Evolutionary conservation across 2,888 invertebrate species (phyloP).

Genomic region (Platycnemis pennipes): DNA sequence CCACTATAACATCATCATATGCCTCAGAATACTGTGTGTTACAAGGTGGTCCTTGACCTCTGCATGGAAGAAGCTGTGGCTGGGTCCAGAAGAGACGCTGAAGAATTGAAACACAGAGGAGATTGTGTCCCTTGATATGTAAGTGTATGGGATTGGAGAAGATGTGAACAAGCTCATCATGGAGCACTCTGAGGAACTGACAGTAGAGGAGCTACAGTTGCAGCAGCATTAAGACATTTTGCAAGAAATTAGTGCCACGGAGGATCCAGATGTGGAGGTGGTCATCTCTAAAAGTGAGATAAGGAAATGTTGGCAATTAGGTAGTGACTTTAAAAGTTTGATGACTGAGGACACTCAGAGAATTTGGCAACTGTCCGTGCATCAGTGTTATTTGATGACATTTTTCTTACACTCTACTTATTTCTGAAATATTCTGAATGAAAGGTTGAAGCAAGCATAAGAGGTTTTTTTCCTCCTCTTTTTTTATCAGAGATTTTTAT

Average conservation of each 20-base stretch:
- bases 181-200: too few relatives aligned
- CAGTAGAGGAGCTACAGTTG: neutral
- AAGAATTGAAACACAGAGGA: slow-evolving; percentile 70
- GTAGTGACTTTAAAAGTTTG: neutral
- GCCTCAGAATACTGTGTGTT: slow-evolving; percentile 73
- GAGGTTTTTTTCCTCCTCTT: too few relatives aligned
- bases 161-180: too few relatives aligned
- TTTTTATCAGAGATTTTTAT: too few relatives aligned
- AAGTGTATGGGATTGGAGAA: slow-evolving; percentile 72
- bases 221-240: neutral
- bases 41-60: slow-evolving; percentile 43
- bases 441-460: neutral
- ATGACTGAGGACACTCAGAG: neutral
- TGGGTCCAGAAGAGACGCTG: slow-evolving; percentile 69
- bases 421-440: neutral
- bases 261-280: neutral
- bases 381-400: neutral
- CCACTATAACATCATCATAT: slow-evolving; percentile 75
- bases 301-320: neutral
- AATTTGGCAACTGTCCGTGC: neutral
- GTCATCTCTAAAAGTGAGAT: neutral
- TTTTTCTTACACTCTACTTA: neutral
- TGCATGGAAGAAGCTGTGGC: slow-evolving; percentile 9
- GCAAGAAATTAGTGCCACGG: neutral
- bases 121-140: slow-evolving; percentile 72